Base-by-base conservation (phyloP, 2,113 vertebrate species). In the Balaeniceps rex region DNA sequence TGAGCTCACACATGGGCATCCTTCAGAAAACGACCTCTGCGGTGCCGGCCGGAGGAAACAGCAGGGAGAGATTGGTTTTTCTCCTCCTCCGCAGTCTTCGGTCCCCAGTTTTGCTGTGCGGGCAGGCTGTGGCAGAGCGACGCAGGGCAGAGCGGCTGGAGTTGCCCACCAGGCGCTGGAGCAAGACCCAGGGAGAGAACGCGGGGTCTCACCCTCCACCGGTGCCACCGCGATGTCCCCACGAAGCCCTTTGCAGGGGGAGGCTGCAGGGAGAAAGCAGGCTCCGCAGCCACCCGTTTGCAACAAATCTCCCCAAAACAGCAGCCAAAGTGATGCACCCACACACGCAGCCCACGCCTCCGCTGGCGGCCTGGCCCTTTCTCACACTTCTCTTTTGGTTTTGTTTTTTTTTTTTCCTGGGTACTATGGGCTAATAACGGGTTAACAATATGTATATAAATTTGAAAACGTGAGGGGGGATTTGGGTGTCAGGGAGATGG, bases 401-500 rank as follows among this genome's bases (percentile, higher is more conserved):
- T 17, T 12, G 21, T 23, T 25, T 19, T 8, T 8, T 66, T 36
- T 6, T 15, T 47, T 36, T 3, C 47, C 19, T 33, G 42, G 36
- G 14, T 74, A 14, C 19, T 36, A 26, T 44, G 47, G 40, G 60
- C 65, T 90, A 66, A 75, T 66, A 89, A 88, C 0, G 68, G 63
- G 88, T 95, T 95, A 96, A 89, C 31, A 19, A 80, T 12, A 75
- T 78, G 58, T 57, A 69, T 44, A 61, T 18, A 26, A 64, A 72
- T 70, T 42, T 72, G 83, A 66, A 88, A 76, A 46, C 2, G 12
- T 68, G 88, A 90, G 79, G 34, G n/a, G 75, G 68, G 90, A 91
- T 96, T 96, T 95, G 93, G 58, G 92, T 81, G 92, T 94, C 94
- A 91, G 87, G 63, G 86, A 94, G 86, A 84, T 92, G 94, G 88